Evolutionary conservation across 2,888 invertebrate species (phyloP), one percentile per base, ranked within the genome.

Genomic region (Dexiosoma caninum): DNA sequence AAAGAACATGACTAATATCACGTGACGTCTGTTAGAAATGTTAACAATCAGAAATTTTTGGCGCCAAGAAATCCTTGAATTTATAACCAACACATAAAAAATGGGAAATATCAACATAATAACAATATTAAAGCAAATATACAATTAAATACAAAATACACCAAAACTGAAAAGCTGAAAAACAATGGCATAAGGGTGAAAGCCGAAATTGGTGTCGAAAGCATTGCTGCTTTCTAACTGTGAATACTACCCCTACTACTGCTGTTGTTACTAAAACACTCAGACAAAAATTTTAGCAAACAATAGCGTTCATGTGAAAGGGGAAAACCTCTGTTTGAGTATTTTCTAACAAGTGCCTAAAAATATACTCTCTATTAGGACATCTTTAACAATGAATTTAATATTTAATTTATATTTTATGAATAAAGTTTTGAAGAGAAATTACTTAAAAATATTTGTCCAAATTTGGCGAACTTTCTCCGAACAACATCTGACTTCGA

Each of bases 31-130:
- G 35, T 44, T 1, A 2, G n/a, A 16, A 37, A 37, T 40, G 35
- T 62, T 69, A 64, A 49, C 9, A 60, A 51, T 42, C 35, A 44
- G 70, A 66, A 21, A 62, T 42, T 69, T 76, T 81, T 81, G 81
- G 81, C 81, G 81, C 81, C 81, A 81, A 81, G 57, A 67, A 77
- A 77, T 72, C 81, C 72, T 77, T 69, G 72, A 72, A 62, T 62
- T 46, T 70, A 55, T 69, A 55, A 21, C 62, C 62, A 60, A 62
- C 44, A 72, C 53, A 76, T 67, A 70, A 75, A 69, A 53, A 59
- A 57, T 27, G 6, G 16, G 42, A 62, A 62, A 69, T 42, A 74
- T 74, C 59, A 74, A 69, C 67, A 69, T 55, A 77, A 77, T 69
- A 77, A 74, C 62, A 72, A 64, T 69, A 72, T 72, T 69, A 64